Percentiles rank a stretch among this genome's conserved stretches.
Conservation (phyloP, 1,140 invertebrate species). For the Tetramorium simillimum region DNA sequence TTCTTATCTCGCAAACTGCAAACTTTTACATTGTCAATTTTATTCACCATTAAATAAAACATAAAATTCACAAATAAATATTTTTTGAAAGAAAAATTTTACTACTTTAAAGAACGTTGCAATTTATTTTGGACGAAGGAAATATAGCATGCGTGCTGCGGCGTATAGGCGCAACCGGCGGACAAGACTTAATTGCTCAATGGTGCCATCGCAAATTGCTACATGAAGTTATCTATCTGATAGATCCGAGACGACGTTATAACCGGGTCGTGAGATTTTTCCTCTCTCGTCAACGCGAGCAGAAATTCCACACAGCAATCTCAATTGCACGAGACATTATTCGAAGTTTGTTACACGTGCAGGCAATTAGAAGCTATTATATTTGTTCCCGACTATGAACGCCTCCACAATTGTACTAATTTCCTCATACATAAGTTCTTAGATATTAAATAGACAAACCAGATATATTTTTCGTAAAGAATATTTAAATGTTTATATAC, state of each 20-base stretch:
- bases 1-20: neutral
- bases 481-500: neutral
- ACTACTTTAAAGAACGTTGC: neutral
- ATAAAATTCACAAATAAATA: neutral
- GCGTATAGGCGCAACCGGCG: neutral
- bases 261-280: constrained; percentile 41
- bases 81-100: neutral
- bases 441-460: neutral
- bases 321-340: neutral
- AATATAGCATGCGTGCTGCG: neutral
- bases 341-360: neutral
- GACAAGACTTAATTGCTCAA: constrained; percentile 56
- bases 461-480: neutral
- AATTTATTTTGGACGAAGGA: neutral
- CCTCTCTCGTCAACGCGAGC: neutral
- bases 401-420: neutral
- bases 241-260: constrained; percentile 2
- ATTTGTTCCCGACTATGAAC: neutral
- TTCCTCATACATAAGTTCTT: neutral
- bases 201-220: constrained; percentile 40
- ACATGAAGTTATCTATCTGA: constrained; percentile 45
- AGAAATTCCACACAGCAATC: neutral
- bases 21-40: neutral
- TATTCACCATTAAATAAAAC: neutral
- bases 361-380: constrained; percentile 3